Evolutionary conservation across 2,888 invertebrate genomes (phyloP).

Genomic region (Lithophane semibrunnea): DNA sequence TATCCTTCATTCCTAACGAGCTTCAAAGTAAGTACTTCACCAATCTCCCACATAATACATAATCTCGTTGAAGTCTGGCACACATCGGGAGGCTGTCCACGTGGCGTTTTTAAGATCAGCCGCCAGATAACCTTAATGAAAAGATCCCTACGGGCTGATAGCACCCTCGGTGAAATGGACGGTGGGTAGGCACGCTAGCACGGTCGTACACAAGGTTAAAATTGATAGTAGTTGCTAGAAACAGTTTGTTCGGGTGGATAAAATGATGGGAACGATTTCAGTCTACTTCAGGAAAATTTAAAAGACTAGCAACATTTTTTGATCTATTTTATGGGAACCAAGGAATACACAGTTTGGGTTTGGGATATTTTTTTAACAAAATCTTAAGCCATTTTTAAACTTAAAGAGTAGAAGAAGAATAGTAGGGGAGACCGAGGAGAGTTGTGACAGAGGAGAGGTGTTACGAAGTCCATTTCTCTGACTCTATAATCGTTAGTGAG

Average conservation of each 20-base stretch:
- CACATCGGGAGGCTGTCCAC: constrained; percentile 74
- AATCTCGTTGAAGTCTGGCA: constrained; percentile 57
- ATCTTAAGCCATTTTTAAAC: too few relatives aligned
- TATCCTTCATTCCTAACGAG: constrained; percentile 34
- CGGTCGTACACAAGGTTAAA: not conserved
- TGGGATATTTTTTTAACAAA: too few relatives aligned
- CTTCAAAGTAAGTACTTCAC: constrained; percentile 38
- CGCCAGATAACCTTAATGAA: constrained; percentile 88
- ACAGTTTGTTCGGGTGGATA: not conserved
- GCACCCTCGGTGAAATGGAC: constrained; percentile 30
- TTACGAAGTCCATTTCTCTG: too few relatives aligned
- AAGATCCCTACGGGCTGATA: constrained; percentile 83
- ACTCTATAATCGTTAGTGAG: too few relatives aligned
- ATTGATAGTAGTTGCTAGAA: not conserved
- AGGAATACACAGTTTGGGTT: too few relatives aligned
- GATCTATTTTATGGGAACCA: too few relatives aligned
- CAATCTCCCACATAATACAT: constrained; percentile 45
- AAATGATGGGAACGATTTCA: not conserved
- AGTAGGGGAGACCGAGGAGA: too few relatives aligned
- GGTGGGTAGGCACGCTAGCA: not conserved
- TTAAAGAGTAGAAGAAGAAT: too few relatives aligned
- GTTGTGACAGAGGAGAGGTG: too few relatives aligned
- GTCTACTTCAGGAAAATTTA: not conserved
- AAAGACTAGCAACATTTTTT: not conserved
- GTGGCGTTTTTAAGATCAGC: constrained; percentile 79